A percentile compares a stretch with the other conserved stretches of the same genome.
These are phyloP conservation scores for cat (Felis catus) DNA, from an alignment of 2,113 vertebrate species.

Conservation along the genomic window F.catus_Fca126_mat1.0 CM031414.1:13786001-13786500, in stretches of 20 bases:
- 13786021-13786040: neutral
- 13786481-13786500: neutral
- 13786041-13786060: neutral
- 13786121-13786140: neutral
- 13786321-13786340: neutral
- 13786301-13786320: neutral
- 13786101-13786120: neutral
- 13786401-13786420: neutral
- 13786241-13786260: neutral
- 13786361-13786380: neutral
- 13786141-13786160: neutral
- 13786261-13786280: neutral
- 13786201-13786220: neutral
- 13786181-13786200: neutral
- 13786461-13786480: fast-evolving
- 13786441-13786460: neutral
- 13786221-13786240: neutral
- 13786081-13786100: neutral
- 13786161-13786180: neutral
- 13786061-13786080: neutral
- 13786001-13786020: neutral
- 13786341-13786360: neutral
- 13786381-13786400: neutral
- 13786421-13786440: neutral
- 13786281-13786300: neutral